These are phyloP conservation scores for Propithecus perrieri DNA, from an alignment of 2,797 vertebrate species.

Conservation along the genomic window DNA sequence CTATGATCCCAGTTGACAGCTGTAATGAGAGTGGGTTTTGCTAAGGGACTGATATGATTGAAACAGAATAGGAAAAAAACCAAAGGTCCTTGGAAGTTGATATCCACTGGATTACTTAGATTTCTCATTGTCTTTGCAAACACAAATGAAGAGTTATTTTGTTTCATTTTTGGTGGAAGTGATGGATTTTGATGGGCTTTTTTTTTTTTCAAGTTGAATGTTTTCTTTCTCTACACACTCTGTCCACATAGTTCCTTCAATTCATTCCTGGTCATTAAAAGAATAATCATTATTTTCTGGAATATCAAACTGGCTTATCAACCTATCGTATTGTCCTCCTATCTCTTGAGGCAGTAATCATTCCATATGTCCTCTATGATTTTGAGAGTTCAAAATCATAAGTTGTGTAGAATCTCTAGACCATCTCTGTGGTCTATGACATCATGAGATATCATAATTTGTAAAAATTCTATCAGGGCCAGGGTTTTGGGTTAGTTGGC, in stretches of 20 bases:
- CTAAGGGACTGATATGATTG: background rate
- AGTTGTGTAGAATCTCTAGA: background rate
- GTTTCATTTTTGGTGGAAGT: background rate
- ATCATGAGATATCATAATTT: background rate
- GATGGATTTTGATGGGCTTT: background rate
- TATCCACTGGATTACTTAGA: background rate
- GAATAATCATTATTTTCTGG: background rate
- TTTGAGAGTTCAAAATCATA: background rate
- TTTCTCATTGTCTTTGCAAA: background rate
- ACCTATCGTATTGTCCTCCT: background rate
- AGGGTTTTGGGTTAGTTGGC: background rate
- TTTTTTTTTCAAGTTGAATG: background rate
- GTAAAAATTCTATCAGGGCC: background rate
- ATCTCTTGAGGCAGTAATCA: background rate
- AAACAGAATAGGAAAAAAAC: background rate
- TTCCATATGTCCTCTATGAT: background rate
- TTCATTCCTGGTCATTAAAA: conserved; percentile 10
- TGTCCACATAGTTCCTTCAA: background rate
- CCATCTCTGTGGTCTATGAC: background rate
- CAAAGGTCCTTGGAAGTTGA: background rate
- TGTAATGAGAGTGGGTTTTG: background rate
- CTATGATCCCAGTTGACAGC: background rate
- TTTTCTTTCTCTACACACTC: background rate
- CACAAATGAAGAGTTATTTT: background rate
- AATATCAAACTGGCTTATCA: background rate